phyloP scores from a whole-genome alignment of 2,797 vertebrate genomes.

The Smutsia temminckii region DNA sequence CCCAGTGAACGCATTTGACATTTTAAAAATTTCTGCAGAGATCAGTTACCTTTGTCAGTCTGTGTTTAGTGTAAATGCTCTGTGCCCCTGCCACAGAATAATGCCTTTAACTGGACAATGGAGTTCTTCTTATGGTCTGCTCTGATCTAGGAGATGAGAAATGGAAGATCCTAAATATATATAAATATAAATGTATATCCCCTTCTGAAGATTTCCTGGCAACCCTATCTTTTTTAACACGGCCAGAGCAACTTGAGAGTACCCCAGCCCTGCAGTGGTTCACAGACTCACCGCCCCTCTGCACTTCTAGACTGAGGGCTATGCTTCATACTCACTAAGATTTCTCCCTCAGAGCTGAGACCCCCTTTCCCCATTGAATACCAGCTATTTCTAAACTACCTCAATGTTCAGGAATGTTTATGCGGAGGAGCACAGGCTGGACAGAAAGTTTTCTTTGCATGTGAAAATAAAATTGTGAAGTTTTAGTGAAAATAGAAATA shows the following conservation, averaged over 20 bases:
- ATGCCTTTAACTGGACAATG: constrained; percentile 36
- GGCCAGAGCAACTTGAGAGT: neutral
- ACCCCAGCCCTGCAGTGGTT: neutral
- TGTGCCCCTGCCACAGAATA: neutral
- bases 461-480: constrained; percentile 8
- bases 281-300: neutral
- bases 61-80: neutral
- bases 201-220: neutral
- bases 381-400: constrained; percentile 1
- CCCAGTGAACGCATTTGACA: neutral
- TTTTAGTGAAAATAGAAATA: neutral
- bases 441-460: neutral
- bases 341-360: constrained; percentile 20
- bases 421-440: neutral
- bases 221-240: neutral
- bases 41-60: neutral
- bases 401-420: neutral
- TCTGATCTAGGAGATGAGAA: constrained; percentile 9
- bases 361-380: neutral
- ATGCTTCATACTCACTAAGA: neutral
- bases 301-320: neutral
- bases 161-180: neutral
- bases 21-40: neutral
- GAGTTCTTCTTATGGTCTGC: neutral
- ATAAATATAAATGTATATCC: neutral